phyloP scores from a whole-genome alignment of 2,113 vertebrate species.

The Daboia siamensis region DNA sequence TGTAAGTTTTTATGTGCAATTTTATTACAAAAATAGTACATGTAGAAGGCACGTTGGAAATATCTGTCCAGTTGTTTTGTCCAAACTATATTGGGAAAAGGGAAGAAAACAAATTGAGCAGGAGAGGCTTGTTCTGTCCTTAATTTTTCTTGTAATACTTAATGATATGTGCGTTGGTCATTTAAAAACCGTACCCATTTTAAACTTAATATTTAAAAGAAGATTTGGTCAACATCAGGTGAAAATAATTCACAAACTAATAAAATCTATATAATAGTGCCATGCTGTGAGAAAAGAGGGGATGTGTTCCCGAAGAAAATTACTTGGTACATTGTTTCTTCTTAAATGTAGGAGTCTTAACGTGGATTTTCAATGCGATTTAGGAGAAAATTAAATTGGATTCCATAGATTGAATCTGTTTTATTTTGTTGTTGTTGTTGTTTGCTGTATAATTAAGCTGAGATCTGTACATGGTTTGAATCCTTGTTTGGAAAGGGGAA shows the following conservation, averaged over 20 bases:
- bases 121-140: conserved; percentile 36
- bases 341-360: neutral
- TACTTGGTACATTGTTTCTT: neutral
- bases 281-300: neutral
- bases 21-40: conserved; percentile 60
- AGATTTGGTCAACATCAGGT: neutral
- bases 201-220: neutral
- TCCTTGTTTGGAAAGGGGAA: neutral
- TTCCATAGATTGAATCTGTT: neutral
- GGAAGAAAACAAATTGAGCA: conserved; percentile 61
- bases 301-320: neutral
- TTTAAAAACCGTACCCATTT: conserved; percentile 46
- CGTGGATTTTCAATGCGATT: neutral
- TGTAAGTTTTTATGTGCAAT: conserved; percentile 31
- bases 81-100: conserved; percentile 65
- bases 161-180: neutral
- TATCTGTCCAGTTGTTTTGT: conserved; percentile 69
- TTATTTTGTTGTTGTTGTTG: neutral
- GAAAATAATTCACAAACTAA: conserved; percentile 5
- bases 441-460: neutral
- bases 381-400: neutral
- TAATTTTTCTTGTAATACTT: neutral
- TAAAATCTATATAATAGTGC: neutral
- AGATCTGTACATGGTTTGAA: neutral
- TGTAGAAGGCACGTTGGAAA: conserved; percentile 63